Evolutionary conservation across 2,888 invertebrate species (phyloP).

Genomic region (Leistus spinibarbis): DNA sequence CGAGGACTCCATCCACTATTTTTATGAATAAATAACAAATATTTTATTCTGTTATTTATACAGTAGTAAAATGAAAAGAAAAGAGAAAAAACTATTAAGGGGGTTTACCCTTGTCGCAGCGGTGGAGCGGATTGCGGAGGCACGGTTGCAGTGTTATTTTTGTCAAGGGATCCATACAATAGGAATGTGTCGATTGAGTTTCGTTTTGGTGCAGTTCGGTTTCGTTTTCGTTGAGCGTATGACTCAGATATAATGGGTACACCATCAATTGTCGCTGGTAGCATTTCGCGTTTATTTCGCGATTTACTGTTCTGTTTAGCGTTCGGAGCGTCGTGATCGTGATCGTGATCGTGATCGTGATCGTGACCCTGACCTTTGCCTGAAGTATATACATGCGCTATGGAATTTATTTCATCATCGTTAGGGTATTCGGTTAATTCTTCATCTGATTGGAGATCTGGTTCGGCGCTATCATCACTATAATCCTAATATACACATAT

Average conservation of each 20-base stretch:
- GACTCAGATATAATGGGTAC: constrained; percentile 54
- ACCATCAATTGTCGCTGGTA: constrained; percentile 50
- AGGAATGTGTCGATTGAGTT: constrained; percentile 31
- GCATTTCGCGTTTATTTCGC: constrained; percentile 52
- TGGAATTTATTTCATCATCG: neutral
- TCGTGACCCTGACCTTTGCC: neutral
- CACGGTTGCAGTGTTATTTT: too few relatives aligned
- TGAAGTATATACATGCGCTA: neutral
- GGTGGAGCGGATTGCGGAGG: too few relatives aligned
- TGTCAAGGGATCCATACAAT: constrained; percentile 39
- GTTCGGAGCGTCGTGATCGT: neutral
- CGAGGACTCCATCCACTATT: neutral
- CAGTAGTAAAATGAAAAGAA: too few relatives aligned
- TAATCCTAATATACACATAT: neutral
- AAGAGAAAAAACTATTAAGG: too few relatives aligned
- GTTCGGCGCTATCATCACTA: neutral
- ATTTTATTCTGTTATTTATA: too few relatives aligned
- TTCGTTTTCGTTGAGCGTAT: constrained; percentile 49
- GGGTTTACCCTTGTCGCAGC: too few relatives aligned
- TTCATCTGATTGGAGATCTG: neutral
- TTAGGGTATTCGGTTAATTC: neutral
- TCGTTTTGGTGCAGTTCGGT: constrained; percentile 43
- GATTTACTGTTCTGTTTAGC: neutral
- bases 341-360: too few relatives aligned
- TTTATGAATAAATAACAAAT: too few relatives aligned